A percentile compares a stretch with the other conserved stretches of the same genome.
phyloP scores from a whole-genome alignment of 2,797 vertebrate genomes.

The Okamejei kenojei region DNA sequence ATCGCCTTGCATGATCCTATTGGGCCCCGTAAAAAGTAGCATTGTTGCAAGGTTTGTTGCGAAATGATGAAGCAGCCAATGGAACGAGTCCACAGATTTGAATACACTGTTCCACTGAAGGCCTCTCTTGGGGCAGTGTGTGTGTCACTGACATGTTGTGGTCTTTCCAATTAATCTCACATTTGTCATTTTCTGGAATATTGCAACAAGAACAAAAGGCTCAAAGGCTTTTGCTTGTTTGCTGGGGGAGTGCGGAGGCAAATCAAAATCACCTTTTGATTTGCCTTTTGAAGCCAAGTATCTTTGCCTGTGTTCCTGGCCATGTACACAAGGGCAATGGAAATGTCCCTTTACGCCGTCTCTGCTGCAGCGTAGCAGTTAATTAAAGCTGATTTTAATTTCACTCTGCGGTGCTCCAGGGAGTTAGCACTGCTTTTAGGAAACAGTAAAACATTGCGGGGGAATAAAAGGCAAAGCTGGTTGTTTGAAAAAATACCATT shows the following conservation, averaged over 20 bases:
- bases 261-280: not conserved
- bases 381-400: slow-evolving; percentile 36
- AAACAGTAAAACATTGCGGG: not conserved
- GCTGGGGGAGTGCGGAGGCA: not conserved
- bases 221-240: not conserved
- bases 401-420: not conserved
- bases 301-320: not conserved
- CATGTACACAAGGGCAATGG: not conserved
- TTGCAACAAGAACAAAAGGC: not conserved
- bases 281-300: not conserved
- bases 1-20: not conserved
- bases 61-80: slow-evolving; percentile 13
- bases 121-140: not conserved
- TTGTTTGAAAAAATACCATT: not conserved
- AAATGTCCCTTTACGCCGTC: not conserved
- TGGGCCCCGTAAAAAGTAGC: not conserved
- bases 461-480: not conserved
- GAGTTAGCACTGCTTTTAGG: not conserved
- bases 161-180: not conserved
- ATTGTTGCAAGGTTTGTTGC: slow-evolving; percentile 1
- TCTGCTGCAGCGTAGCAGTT: not conserved
- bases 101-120: not conserved
- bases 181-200: not conserved
- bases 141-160: not conserved
- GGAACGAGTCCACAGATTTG: not conserved